Evolutionary conservation across 2,797 vertebrate species (phyloP), one percentile per base, ranked within the genome.

Genomic region (Ptychadena robeensis): DNA sequence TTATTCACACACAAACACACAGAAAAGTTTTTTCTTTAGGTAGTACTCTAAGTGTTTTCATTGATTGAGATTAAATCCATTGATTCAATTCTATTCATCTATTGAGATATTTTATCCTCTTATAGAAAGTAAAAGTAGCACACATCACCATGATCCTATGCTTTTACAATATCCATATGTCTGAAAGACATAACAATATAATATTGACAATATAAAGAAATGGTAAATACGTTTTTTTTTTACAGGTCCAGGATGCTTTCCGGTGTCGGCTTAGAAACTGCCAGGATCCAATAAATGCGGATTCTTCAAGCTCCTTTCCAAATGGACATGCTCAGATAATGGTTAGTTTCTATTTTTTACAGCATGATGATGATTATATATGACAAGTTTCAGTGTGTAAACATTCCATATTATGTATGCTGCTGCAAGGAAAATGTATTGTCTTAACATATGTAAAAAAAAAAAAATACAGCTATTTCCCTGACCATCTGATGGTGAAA

Each of bases 241-340:
- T 82, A 68, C 85, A 99, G 97, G 97, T 99, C 87, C 98, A 99
- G 90, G 98, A 99, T 89, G 97, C 98, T 77, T 98, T 99, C 91
- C 95, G 97, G 95, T 99, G 98, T 92, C 94, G 97, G 53, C 92
- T 99, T 81, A 96, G 98, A 94, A 99, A 98, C 91, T 99, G 98
- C 90, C 97, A 99, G 85, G 98, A 99, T 90, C 97, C 97, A 80
- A 98, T 99, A 89, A 97, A 94, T 68, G 96, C 95, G 86, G 98
- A 99, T 87, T 96, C 97, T 82, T 97, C 97, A 66, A 97, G 98
- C 90, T 98, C 97, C 82, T 99, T 99, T 92, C 98, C 98, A 89
- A 99, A 99, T 30, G 98, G 98, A 44, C 98, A 99, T 86, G 98
- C 98, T 86, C 98, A 99, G 93, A 99, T 99, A 88, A 99, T 99